Evolutionary conservation across 2,888 invertebrate species (phyloP).

Genomic region (Temnothorax unifasciatus): DNA sequence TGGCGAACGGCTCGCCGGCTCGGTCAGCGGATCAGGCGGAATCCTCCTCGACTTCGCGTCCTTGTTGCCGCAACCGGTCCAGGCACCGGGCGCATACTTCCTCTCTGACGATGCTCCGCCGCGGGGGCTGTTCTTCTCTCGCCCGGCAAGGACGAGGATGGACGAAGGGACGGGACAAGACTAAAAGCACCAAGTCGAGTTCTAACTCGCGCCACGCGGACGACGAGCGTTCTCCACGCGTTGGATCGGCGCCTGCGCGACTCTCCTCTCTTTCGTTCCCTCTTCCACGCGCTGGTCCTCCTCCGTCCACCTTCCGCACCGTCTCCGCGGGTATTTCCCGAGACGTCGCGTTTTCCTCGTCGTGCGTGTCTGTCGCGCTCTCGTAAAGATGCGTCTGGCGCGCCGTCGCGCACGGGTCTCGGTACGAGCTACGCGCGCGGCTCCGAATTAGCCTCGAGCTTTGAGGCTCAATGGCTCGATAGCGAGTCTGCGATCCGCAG

Average conservation of each 20-base stretch:
- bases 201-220: conserved; percentile 83
- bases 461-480: conserved; percentile 2
- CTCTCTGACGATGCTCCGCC: conserved; percentile 10
- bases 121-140: conserved; percentile 32
- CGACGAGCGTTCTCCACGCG: conserved; percentile 75
- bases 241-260: conserved; percentile 78
- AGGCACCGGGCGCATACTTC: conserved; percentile 7
- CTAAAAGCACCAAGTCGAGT: conserved; percentile 81
- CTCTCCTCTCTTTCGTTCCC: conserved; percentile 35
- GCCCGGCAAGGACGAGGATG: conserved; percentile 77
- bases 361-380: conserved; percentile 33
- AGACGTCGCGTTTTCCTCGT: not conserved
- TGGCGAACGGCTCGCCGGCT: conserved; percentile 10
- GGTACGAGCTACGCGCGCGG: conserved; percentile 5
- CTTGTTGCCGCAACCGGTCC: not conserved
- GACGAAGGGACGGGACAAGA: conserved; percentile 81
- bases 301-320: conserved; percentile 11
- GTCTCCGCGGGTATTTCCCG: conserved; percentile 27
- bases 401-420: conserved; percentile 6
- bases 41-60: conserved; percentile 6
- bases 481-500: not conserved
- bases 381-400: conserved; percentile 35
- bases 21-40: not conserved
- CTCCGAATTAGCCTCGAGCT: conserved; percentile 42
- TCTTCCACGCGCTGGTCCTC: conserved; percentile 11